phyloP scores from a whole-genome alignment of 37 sponge, comb jelly and placozoan genomes.

The Beroe ovata region DNA sequence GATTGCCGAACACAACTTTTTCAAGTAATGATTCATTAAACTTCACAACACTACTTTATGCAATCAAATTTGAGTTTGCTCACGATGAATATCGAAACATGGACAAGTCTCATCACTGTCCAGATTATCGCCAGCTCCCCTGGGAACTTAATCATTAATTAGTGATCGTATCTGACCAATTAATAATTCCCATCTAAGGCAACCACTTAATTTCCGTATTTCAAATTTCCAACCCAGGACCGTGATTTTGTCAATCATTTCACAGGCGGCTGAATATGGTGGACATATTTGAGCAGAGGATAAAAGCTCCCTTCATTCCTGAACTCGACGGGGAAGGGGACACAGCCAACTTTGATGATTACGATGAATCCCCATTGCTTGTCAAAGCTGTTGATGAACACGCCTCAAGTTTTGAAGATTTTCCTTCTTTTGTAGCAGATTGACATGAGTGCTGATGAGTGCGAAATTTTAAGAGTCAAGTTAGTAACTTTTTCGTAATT shows the following conservation, averaged over 20 bases:
- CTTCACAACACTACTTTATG: too few relatives aligned
- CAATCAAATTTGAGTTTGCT: too few relatives aligned
- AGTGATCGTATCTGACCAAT: too few relatives aligned
- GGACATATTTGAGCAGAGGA: conserved; percentile 58
- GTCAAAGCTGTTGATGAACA: neutral
- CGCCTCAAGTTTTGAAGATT: neutral
- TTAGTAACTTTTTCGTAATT: too few relatives aligned
- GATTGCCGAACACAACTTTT: conserved; percentile 58
- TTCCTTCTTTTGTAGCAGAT: neutral
- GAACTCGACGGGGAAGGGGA: conserved; percentile 29
- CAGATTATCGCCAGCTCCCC: too few relatives aligned
- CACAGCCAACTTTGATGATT: conserved; percentile 60
- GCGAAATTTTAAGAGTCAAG: neutral
- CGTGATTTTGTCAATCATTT: neutral
- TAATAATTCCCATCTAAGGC: too few relatives aligned
- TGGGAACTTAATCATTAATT: too few relatives aligned
- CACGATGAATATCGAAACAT: too few relatives aligned
- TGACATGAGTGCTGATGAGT: neutral
- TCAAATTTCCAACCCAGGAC: too few relatives aligned
- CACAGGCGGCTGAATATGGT: conserved; percentile 29
- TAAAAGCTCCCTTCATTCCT: conserved; percentile 37
- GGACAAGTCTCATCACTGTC: too few relatives aligned
- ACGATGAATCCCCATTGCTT: conserved; percentile 17
- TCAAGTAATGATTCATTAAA: too few relatives aligned
- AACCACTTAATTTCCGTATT: too few relatives aligned